These are phyloP conservation scores for Ciona savignyi DNA, from an alignment of 23 tunicate species.

Conservation along the genomic window DNA sequence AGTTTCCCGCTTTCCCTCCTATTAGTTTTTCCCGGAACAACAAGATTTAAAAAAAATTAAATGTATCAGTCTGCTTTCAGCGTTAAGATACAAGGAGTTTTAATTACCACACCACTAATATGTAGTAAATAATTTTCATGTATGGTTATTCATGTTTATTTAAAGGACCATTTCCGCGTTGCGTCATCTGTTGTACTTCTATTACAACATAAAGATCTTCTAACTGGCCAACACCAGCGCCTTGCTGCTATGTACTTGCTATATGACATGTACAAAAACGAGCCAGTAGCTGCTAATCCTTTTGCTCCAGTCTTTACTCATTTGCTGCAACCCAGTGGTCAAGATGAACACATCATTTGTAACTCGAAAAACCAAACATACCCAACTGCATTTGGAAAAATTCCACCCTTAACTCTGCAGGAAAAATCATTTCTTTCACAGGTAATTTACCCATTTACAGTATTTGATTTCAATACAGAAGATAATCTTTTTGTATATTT, in stretches of 20 bases:
- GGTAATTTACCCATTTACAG: too few relatives aligned
- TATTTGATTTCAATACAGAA: too few relatives aligned
- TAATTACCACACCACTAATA: too few relatives aligned
- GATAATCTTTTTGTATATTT: too few relatives aligned
- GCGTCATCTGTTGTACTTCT: slow-evolving; percentile 72
- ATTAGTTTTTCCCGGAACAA: too few relatives aligned
- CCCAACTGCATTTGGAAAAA: slow-evolving; percentile 36
- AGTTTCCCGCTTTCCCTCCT: too few relatives aligned
- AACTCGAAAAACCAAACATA: slow-evolving; percentile 1
- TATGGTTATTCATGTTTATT: too few relatives aligned
- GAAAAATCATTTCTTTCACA: slow-evolving; percentile 76
- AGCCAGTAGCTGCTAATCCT: slow-evolving; percentile 75
- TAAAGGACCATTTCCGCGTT: slow-evolving; percentile 76
- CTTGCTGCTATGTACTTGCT: slow-evolving; percentile 76
- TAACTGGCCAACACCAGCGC: slow-evolving; percentile 80
- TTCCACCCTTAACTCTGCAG: slow-evolving; percentile 41
- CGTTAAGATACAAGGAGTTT: too few relatives aligned
- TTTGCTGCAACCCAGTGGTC: slow-evolving; percentile 40
- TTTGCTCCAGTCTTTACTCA: slow-evolving; percentile 83
- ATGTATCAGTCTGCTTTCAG: too few relatives aligned
- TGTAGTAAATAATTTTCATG: too few relatives aligned
- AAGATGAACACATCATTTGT: slow-evolving; percentile 2
- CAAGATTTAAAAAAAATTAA: too few relatives aligned
- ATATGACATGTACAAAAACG: slow-evolving; percentile 78
- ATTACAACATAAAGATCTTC: slow-evolving; percentile 69